Evolutionary conservation across 2,113 vertebrate species (phyloP), one percentile per base, ranked within the genome.

Genomic region (Columba livia): DNA sequence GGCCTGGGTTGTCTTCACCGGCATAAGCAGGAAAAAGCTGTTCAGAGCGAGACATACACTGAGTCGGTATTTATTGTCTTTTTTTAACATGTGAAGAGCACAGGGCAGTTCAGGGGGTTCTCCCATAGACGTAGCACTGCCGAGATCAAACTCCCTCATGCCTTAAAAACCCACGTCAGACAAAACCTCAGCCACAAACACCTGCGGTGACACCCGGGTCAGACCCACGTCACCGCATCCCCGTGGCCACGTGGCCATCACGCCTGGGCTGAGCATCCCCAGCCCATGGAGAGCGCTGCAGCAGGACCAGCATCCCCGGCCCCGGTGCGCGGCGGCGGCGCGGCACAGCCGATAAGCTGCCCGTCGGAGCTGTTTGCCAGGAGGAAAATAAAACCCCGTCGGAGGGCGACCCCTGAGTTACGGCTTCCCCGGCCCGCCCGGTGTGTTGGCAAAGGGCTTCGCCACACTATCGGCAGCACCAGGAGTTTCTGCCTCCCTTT

Each of bases 11-110:
- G 96, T 90, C 90, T 26, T 16, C 88, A 38, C 96, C 79, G 15
- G 96, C 83, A 78, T 0, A 26, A 97, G 94, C 96, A 96, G 96
- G 96, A 96, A 97, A 95, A 97, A 95, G 90, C 96, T 62, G 95
- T 74, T 95, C 38, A 58, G 72, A 80, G 28, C 3, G 1, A 81
- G 86, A 86, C 86, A 92, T 94, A 93, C 90, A 80, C 72, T 0
- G 0, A 48, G 36, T 14, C 92, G 96, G 94, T 78, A 97, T 97
- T 97, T 96, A 97, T 32, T 86, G 88, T 85, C 74, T 70, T 61
- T 56, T 91, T 82, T 58, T 44, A 90, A 53, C 90, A 40, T 5
- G 6, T 2, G 56, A 90, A 73, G 94, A 80, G 77, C 64, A 65
- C 64, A 15, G 67, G 56, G 62, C 88, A 74, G 96, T 38, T 60